phyloP scores from a whole-genome alignment of 2,888 invertebrate species.

The Chloroclystis v-ata region DNA sequence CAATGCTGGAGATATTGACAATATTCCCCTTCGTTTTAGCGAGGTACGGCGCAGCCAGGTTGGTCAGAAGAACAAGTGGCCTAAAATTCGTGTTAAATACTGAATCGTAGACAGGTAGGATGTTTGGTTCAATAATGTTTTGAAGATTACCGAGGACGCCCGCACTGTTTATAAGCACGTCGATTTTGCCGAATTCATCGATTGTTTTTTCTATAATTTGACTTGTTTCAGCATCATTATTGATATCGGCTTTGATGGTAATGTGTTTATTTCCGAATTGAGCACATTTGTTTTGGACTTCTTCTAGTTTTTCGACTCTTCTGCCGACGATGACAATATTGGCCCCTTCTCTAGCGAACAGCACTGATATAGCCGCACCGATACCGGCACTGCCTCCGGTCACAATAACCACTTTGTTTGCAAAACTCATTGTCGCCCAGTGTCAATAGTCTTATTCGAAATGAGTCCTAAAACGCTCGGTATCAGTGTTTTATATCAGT shows the following conservation, averaged over 20 bases:
- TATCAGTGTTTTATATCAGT: neutral
- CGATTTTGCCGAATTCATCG: slow-evolving; percentile 38
- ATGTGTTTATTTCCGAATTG: slow-evolving; percentile 30
- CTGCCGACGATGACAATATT: slow-evolving; percentile 39
- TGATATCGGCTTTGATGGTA: slow-evolving; percentile 38
- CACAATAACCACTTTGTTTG: slow-evolving; percentile 44
- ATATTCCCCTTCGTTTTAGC: slow-evolving; percentile 43
- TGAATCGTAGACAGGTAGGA: slow-evolving; percentile 37
- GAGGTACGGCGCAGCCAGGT: slow-evolving; percentile 37
- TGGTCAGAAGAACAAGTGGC: slow-evolving; percentile 35
- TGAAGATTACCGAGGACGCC: slow-evolving; percentile 29
- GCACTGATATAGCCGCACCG: slow-evolving; percentile 80
- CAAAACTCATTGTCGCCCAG: slow-evolving; percentile 36
- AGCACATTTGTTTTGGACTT: slow-evolving; percentile 30
- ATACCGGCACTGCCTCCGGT: slow-evolving; percentile 82
- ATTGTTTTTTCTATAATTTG: slow-evolving; percentile 36
- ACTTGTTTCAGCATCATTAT: slow-evolving; percentile 35
- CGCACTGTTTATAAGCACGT: slow-evolving; percentile 48
- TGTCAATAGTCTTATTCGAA: neutral
- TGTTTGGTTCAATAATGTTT: slow-evolving; percentile 30
- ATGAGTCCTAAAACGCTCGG: neutral
- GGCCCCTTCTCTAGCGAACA: slow-evolving; percentile 67
- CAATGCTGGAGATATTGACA: slow-evolving; percentile 46
- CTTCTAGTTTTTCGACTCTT: slow-evolving; percentile 34
- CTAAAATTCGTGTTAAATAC: slow-evolving; percentile 40